Base-by-base conservation (phyloP, 2,113 vertebrate species). In the Tetrao urogallus region DNA sequence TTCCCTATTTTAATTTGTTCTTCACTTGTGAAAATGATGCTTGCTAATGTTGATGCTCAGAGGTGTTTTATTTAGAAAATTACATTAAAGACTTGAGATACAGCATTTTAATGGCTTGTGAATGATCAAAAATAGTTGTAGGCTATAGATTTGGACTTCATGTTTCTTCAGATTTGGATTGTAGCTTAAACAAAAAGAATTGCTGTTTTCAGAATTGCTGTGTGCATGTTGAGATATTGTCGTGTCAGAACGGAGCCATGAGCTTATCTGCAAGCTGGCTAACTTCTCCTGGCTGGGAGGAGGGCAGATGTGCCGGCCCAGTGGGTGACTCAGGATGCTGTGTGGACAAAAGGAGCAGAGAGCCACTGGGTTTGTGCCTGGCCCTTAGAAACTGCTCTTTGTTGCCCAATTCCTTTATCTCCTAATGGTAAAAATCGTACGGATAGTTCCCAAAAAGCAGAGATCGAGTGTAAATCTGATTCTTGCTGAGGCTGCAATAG, bases 221-320 rank as follows among this genome's bases (percentile, higher is more conserved):
- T 32, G n/a, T n/a, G 8, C n/a, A 21, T n/a, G 52, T 52, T 67
- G 34, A 32, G 4, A 67, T 28, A 2, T 5, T 34, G 40, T 43
- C 0, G 0, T 5, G 3, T 58, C 38, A 25, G n/a, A 43, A 25
- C 42, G 24, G 27, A 32, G 9, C 19, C 70, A 47, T 24, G 56
- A 30, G 13, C 10, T 21, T 2, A 42, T 48, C 60, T 64, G 27
- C 54, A 61, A 64, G 27, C 79, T 20, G 65, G 32, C 71, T 36
- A 32, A n/a, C 43, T 82, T 82, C 38, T 22, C 27, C n/a, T n/a
- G 66, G 56, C 25, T 16, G 7, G 13, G 67, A 14, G 73, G 30
- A 25, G n/a, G 71, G 60, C 58, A 63, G 25, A 18, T 61, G 11
- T 14, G 13, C 32, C 75, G 83, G 47, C 65, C 63, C 43, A 43